A percentile compares a stretch with the other conserved stretches of the same genome.
phyloP scores from a whole-genome alignment of 1,140 invertebrate genomes.

The Ooceraea biroi region DNA sequence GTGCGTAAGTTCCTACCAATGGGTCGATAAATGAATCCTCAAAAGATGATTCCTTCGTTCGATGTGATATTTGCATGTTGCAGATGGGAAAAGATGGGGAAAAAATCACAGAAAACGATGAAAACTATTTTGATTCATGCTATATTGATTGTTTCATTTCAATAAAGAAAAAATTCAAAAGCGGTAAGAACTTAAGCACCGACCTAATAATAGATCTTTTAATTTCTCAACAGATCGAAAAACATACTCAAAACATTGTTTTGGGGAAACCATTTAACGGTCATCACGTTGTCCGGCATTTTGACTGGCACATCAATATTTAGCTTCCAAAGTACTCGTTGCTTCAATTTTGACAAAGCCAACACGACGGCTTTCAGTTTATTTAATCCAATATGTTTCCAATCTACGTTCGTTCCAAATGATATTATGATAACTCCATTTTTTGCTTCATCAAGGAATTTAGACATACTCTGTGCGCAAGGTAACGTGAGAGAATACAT shows the following conservation, averaged over 20 bases:
- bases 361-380: slow-evolving; percentile 80
- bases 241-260: slow-evolving; percentile 87
- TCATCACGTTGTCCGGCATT: slow-evolving; percentile 87
- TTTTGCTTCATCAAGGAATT: slow-evolving; percentile 23
- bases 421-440: slow-evolving; percentile 26
- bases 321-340: slow-evolving; percentile 89
- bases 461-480: not conserved
- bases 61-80: no score
- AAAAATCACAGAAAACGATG: no score
- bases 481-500: not conserved
- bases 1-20: no score
- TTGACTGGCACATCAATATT: slow-evolving; percentile 79
- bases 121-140: no score
- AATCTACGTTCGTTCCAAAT: slow-evolving; percentile 23
- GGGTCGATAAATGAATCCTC: no score
- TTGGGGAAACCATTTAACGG: slow-evolving; percentile 89
- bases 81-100: no score
- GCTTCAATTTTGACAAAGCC: slow-evolving; percentile 86
- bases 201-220: not conserved
- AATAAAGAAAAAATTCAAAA: no score
- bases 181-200: no score
- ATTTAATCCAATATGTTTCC: not conserved
- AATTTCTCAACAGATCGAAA: not conserved
- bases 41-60: no score
- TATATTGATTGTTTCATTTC: no score